Evolutionary conservation across 2,113 vertebrate genomes (phyloP).

Genomic region (Cisticola juncidis): DNA sequence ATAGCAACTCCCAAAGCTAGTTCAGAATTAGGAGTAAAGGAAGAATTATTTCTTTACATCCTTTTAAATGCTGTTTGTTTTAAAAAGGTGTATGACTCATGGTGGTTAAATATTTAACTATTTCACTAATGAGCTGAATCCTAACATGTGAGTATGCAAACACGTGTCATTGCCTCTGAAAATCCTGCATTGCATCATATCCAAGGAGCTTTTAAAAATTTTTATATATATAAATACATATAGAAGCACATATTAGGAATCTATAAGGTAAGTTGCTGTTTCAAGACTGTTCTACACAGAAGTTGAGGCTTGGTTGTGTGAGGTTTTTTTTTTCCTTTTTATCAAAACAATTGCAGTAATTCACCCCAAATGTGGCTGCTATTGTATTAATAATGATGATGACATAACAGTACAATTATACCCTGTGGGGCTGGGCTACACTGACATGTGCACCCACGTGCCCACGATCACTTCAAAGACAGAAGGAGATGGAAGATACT

Average conservation of each 20-base stretch:
- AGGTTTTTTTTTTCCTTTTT: not conserved
- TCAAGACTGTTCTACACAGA: not conserved
- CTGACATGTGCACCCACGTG: not conserved
- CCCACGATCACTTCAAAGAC: not conserved
- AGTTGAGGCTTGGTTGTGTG: not conserved
- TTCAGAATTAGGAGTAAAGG: not conserved
- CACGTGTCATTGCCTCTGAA: not conserved
- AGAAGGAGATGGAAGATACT: slow-evolving; percentile 22
- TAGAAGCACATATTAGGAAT: not conserved
- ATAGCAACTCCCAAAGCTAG: not conserved
- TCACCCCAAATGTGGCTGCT: not conserved
- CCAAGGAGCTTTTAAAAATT: not conserved
- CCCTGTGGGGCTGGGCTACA: not conserved
- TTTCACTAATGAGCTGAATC: not conserved
- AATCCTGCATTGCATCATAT: not conserved
- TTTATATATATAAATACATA: not conserved
- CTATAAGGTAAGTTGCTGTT: not conserved
- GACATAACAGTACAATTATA: slow-evolving; percentile 32
- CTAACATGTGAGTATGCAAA: not conserved
- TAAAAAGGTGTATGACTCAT: not conserved
- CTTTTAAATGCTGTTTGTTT: not conserved
- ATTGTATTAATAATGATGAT: not conserved
- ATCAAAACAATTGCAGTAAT: not conserved
- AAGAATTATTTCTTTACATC: not conserved
- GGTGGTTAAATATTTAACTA: slow-evolving; percentile 22